Conservation (phyloP, 2,797 vertebrate genomes). For the Liasis olivaceus region DNA sequence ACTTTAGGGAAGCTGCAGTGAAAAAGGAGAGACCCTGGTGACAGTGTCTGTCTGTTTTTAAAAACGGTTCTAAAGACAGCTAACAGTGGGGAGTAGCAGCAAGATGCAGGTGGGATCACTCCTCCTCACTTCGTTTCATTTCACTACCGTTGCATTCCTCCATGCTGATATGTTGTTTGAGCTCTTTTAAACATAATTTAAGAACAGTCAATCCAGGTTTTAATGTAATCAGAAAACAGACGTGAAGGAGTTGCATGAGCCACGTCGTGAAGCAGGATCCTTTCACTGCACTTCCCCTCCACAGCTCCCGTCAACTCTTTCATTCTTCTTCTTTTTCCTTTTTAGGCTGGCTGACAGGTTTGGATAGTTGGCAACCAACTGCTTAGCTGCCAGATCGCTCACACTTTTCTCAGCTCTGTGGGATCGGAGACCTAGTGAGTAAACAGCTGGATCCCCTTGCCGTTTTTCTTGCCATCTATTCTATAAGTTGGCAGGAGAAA, state of each 20-base stretch:
- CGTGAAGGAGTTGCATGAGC: not conserved
- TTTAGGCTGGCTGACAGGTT: not conserved
- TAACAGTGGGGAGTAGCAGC: not conserved
- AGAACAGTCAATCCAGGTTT: not conserved
- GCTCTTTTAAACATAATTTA: not conserved
- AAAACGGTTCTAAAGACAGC: not conserved
- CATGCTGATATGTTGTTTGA: not conserved
- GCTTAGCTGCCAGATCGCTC: not conserved
- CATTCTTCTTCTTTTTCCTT: not conserved
- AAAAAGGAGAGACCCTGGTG: not conserved
- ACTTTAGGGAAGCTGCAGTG: not conserved
- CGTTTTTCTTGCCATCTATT: not conserved
- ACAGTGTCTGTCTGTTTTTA: not conserved
- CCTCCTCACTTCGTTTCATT: not conserved
- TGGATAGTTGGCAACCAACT: not conserved
- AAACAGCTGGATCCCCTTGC: not conserved
- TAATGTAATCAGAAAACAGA: not conserved
- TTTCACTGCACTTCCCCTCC: not conserved
- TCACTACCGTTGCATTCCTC: not conserved
- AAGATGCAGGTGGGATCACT: not conserved
- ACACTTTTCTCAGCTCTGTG: not conserved
- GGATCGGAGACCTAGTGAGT: not conserved
- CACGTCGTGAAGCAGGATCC: not conserved
- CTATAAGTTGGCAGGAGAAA: not conserved
- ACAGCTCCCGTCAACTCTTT: not conserved